These are phyloP conservation scores for Dynastes tityus DNA, from an alignment of 2,888 invertebrate species.

Conservation along the genomic window DNA sequence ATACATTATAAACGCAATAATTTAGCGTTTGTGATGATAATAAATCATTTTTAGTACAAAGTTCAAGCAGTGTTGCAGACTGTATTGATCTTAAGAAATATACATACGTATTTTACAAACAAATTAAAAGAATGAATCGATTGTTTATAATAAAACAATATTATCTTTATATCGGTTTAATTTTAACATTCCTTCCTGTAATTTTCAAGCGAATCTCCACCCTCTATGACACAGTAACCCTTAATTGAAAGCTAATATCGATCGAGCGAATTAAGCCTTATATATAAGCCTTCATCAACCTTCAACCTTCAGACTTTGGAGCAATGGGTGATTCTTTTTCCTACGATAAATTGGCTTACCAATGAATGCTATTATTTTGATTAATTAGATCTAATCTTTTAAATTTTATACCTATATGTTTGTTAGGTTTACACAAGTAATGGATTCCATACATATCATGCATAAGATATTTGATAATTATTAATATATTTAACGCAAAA, in stretches of 20 bases:
- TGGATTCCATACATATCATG: too few relatives aligned
- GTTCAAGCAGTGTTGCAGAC: neutral
- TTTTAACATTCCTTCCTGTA: neutral
- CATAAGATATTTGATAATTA: neutral
- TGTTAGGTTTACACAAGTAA: too few relatives aligned
- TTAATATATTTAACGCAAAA: neutral
- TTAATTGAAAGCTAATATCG: slow-evolving; percentile 32
- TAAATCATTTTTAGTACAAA: slow-evolving; percentile 26
- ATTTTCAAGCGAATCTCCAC: neutral
- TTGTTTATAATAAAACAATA: neutral
- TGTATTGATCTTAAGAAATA: neutral
- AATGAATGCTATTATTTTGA: neutral
- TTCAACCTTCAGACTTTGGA: slow-evolving; percentile 31
- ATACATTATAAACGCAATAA: neutral
- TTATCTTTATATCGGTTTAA: neutral
- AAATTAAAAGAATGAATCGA: neutral
- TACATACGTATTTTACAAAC: neutral
- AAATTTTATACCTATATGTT: too few relatives aligned
- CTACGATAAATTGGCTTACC: too few relatives aligned
- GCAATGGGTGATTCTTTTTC: neutral
- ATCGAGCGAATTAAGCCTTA: neutral
- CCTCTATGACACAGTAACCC: slow-evolving; percentile 10
- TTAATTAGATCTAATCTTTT: neutral
- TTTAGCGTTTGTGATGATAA: slow-evolving; percentile 7
- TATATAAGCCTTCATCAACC: neutral